Evolutionary conservation across 2,888 invertebrate species (phyloP).

Genomic region (Orchesellides sinensis): DNA sequence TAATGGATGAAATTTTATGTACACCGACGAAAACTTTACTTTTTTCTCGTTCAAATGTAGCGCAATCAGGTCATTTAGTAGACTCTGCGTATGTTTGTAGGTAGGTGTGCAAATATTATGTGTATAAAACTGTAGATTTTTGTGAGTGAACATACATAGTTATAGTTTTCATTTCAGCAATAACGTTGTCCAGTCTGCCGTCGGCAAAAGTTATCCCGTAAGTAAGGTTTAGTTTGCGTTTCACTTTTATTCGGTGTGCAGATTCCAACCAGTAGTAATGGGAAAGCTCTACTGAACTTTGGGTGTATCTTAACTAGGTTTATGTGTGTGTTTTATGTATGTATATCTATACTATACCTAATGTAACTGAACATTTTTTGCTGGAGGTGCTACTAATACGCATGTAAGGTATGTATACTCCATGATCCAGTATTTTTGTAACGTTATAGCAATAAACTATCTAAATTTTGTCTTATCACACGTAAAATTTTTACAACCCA

Average conservation of each 20-base stretch:
- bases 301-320: conserved; percentile 21
- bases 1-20: conserved; percentile 55
- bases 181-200: conserved; percentile 22
- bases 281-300: not conserved
- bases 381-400: not conserved
- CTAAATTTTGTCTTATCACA: conserved; percentile 41
- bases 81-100: conserved; percentile 15
- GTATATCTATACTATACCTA: no score
- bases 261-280: not conserved
- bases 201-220: conserved; percentile 22
- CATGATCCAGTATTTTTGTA: not conserved
- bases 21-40: conserved; percentile 38
- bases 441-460: conserved; percentile 34
- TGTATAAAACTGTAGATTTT: conserved; percentile 4
- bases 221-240: not conserved
- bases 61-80: conserved; percentile 29
- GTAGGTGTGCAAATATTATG: no score
- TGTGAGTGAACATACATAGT: conserved; percentile 16
- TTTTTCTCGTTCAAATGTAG: conserved; percentile 36
- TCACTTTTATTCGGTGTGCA: not conserved
- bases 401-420: not conserved
- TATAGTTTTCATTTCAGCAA: not conserved
- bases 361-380: conserved; percentile 2
- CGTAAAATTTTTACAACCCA: conserved; percentile 54
- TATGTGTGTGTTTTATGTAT: conserved; percentile 1